Percentiles rank a stretch among this genome's conserved stretches.
These are phyloP conservation scores for Labroides dimidiatus DNA, from an alignment of 2,797 vertebrate species.

Conservation along the genomic window DNA sequence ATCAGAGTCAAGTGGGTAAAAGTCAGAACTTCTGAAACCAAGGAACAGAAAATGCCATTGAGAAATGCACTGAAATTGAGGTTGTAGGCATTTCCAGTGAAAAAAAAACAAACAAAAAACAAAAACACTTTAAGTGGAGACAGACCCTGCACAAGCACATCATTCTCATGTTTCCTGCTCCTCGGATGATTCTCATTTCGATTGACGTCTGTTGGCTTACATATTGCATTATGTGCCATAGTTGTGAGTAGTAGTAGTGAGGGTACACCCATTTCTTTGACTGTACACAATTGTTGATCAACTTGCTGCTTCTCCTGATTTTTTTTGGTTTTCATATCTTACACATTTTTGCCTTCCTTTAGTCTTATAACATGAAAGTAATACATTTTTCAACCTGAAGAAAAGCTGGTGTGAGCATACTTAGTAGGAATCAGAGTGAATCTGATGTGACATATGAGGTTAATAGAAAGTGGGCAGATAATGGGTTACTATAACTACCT, in stretches of 20 bases:
- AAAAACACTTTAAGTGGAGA: too few species aligned
- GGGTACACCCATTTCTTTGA: not conserved
- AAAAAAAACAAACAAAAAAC: too few species aligned
- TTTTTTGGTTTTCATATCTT: not conserved
- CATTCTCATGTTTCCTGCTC: too few species aligned
- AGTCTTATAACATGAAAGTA: not conserved
- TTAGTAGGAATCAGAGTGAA: not conserved
- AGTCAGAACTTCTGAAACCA: too few species aligned
- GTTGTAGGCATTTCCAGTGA: too few species aligned
- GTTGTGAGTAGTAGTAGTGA: not conserved
- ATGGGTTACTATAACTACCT: slow-evolving; percentile 32
- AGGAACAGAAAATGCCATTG: too few species aligned
- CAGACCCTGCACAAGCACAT: not conserved
- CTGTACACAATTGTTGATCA: too few species aligned
- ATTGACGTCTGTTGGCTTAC: not conserved
- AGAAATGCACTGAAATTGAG: too few species aligned
- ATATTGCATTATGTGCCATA: not conserved
- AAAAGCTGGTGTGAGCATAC: not conserved
- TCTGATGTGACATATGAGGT: slow-evolving; percentile 15
- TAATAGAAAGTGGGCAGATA: slow-evolving; percentile 13
- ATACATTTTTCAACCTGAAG: not conserved
- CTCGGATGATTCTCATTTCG: not conserved
- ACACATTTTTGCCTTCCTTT: not conserved
- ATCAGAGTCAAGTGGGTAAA: too few species aligned
- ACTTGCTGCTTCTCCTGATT: not conserved